These are phyloP conservation scores for Ictalurus punctatus DNA, from an alignment of 2,113 vertebrate species.

Conservation along the genomic window DNA sequence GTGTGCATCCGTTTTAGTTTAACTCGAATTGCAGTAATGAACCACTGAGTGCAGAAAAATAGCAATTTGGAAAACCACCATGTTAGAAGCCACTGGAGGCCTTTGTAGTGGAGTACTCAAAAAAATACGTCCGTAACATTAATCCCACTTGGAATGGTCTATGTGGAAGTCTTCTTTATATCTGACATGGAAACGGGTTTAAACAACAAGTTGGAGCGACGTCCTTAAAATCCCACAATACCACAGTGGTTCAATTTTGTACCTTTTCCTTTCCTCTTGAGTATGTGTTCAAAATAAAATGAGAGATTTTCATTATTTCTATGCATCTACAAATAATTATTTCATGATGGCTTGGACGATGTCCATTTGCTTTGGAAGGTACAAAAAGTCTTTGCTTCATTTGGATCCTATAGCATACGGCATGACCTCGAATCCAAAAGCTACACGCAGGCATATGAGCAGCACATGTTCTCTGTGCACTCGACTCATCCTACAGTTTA, in stretches of 20 bases:
- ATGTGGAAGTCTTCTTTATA: conserved; percentile 2
- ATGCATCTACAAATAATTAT: conserved; percentile 13
- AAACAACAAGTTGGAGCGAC: background rate
- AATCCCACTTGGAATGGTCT: background rate
- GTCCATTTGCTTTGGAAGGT: conserved; percentile 23
- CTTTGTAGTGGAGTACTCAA: background rate
- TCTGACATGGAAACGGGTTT: conserved; percentile 15
- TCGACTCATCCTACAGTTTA: background rate
- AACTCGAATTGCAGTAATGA: conserved; percentile 17
- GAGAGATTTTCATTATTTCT: conserved; percentile 2
- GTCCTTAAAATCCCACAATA: background rate
- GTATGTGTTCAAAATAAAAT: conserved; percentile 1
- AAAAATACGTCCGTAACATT: conserved; percentile 4
- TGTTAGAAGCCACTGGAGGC: conserved; percentile 29
- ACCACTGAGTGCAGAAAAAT: conserved; percentile 28
- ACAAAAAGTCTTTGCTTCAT: conserved; percentile 12
- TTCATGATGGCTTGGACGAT: conserved; percentile 13
- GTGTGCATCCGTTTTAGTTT: conserved; percentile 37
- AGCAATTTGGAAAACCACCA: conserved; percentile 14
- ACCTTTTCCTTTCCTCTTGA: background rate
- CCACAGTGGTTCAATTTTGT: background rate
- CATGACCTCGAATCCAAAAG: conserved; percentile 1
- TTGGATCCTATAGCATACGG: conserved; percentile 5
- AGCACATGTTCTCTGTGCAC: background rate
- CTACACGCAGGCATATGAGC: background rate